These are phyloP conservation scores for Drosophila buzzatii DNA, from an alignment of 2,888 invertebrate genomes.

Conservation along the genomic window DNA sequence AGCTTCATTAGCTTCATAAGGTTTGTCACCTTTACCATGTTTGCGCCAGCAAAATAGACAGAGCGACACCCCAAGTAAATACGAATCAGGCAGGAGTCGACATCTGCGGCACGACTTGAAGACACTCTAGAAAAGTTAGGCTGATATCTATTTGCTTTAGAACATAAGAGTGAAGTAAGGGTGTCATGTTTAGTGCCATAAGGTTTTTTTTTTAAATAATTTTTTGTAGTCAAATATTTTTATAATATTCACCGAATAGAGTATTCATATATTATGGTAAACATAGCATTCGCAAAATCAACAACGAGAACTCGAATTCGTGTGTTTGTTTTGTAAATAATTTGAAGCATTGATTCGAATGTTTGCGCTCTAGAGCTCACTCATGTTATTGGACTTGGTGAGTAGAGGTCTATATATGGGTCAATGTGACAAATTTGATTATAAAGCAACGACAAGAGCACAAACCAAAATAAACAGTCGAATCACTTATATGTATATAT, in stretches of 20 bases:
- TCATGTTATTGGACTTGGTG: slow-evolving; percentile 14
- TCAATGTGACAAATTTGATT: slow-evolving; percentile 54
- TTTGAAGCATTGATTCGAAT: slow-evolving; percentile 17
- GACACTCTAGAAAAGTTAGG: slow-evolving; percentile 15
- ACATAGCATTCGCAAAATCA: slow-evolving; percentile 2
- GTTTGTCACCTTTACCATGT: slow-evolving; percentile 53
- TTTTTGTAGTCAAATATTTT: too few relatives aligned
- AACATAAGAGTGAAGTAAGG: too few relatives aligned
- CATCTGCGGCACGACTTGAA: background rate
- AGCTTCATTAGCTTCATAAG: slow-evolving; percentile 59
- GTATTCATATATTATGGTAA: background rate
- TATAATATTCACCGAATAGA: background rate
- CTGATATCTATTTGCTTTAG: background rate
- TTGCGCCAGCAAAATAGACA: slow-evolving; percentile 35
- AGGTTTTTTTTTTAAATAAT: too few relatives aligned
- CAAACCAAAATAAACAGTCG: slow-evolving; percentile 7
- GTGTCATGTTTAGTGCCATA: too few relatives aligned
- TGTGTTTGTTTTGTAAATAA: slow-evolving; percentile 20
- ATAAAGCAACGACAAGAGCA: slow-evolving; percentile 14
- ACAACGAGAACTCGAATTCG: slow-evolving; percentile 2
- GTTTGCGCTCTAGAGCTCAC: slow-evolving; percentile 13
- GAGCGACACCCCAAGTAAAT: slow-evolving; percentile 21
- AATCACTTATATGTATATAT: slow-evolving; percentile 1
- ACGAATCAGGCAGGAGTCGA: slow-evolving; percentile 1
- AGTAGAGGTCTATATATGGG: slow-evolving; percentile 38